These are phyloP conservation scores for Charadrius vociferus DNA, from an alignment of 2,113 vertebrate genomes.

Conservation along the genomic window DNA sequence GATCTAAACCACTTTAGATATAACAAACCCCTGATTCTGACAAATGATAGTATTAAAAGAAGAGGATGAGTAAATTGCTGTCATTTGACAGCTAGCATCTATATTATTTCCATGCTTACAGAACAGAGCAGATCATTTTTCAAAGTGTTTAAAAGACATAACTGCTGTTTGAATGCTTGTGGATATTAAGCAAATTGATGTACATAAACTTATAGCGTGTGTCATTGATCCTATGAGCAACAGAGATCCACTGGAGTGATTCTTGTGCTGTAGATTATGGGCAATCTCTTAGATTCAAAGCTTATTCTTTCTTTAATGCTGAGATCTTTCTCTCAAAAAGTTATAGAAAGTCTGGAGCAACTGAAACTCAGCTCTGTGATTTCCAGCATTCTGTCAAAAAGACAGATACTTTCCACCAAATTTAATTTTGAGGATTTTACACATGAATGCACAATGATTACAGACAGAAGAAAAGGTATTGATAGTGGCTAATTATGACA, in stretches of 20 bases:
- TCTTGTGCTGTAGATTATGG: neutral
- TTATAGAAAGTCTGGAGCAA: neutral
- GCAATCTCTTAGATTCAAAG: neutral
- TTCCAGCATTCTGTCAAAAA: neutral
- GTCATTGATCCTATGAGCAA: neutral
- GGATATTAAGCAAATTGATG: neutral
- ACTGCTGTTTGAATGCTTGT: neutral
- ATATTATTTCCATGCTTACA: neutral
- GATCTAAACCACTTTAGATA: conserved; percentile 37
- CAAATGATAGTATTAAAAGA: neutral
- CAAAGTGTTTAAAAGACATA: neutral
- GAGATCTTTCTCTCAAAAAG: neutral
- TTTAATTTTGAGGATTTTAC: neutral
- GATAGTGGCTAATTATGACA: neutral
- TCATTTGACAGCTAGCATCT: neutral
- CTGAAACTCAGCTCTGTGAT: neutral
- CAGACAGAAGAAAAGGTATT: neutral
- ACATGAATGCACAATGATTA: neutral
- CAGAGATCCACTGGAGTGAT: neutral
- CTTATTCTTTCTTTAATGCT: neutral
- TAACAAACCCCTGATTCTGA: conserved; percentile 26
- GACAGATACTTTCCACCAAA: neutral
- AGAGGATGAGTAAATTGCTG: neutral
- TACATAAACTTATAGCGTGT: neutral
- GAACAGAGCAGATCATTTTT: neutral